Conservation (phyloP, 1,140 invertebrate genomes). For the Caerostris extrusa region DNA sequence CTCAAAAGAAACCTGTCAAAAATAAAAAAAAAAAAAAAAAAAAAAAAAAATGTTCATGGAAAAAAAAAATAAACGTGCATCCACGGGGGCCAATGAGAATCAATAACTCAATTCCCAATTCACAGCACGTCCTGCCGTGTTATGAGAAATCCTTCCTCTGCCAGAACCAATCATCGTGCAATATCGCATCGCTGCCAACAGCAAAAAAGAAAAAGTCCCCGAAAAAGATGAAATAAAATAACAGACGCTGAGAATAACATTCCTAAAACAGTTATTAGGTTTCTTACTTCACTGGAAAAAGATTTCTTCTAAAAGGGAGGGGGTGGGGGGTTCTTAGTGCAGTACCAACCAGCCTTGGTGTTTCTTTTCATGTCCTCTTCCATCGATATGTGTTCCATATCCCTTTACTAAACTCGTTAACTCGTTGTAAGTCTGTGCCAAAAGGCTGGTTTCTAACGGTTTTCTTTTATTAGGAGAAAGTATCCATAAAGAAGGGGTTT, state of each 20-base stretch:
- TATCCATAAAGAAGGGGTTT: conserved; percentile 5
- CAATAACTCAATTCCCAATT: conserved; percentile 53
- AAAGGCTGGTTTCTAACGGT: not conserved
- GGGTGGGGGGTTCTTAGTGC: not conserved
- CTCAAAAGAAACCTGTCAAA: conserved; percentile 31
- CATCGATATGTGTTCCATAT: conserved; percentile 13
- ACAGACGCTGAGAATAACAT: not conserved
- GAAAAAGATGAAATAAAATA: conserved; percentile 57
- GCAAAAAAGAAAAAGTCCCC: not conserved
- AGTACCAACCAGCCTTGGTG: too few species aligned
- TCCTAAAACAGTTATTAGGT: conserved; percentile 73
- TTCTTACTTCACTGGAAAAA: conserved; percentile 50
- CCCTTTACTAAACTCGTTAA: conserved; percentile 9
- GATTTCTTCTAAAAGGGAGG: conserved; percentile 26
- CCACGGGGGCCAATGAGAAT: conserved; percentile 40
- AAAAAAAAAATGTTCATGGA: not conserved
- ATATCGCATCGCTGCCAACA: conserved; percentile 29
- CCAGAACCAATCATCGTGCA: conserved; percentile 68
- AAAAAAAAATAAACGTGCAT: not conserved
- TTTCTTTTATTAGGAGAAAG: not conserved
- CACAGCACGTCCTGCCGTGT: conserved; percentile 55
- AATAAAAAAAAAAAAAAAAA: not conserved
- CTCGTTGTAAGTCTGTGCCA: not conserved
- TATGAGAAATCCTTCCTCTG: conserved; percentile 69
- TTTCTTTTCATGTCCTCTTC: not conserved